Evolutionary conservation across 2,797 vertebrate species (phyloP), one percentile per base, ranked within the genome.

Genomic region (Eulemur albifrons): DNA sequence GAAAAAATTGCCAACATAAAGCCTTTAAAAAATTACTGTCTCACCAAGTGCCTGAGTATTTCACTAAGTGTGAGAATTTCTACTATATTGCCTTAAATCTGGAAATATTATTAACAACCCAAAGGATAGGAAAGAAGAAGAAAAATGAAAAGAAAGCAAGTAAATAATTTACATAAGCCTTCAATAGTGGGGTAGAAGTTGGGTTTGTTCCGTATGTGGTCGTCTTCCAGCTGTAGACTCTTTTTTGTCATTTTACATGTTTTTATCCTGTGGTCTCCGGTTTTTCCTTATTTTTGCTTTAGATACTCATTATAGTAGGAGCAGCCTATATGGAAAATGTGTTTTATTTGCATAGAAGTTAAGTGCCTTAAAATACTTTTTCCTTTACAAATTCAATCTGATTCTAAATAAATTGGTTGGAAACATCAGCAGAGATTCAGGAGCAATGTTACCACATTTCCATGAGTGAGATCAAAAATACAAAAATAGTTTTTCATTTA

Each of bases 401-500:
- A 95, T 81, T 96, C 87, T 94, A 87, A 89, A 93, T 95, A 94
- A 93, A 91, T 95, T 87, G 86, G 23, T 92, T 94, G 80, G 88
- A 95, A 96, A 96, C 83, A 97, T 96, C 93, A 89, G 84, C 63
- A 92, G 54, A 92, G 89, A 95, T 95, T 94, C 67, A 75, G 88
- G 70, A 94, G 72, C 80, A 94, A 11, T 84, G 65, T 89, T 95
- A 63, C 89, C 54, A 95, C 0, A n/a, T 81, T 97, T 94, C 81
- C 95, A 65, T 89, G 80, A 93, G 65, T 89, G 80, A 14, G 52
- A 96, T 98, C n/a, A 96, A 94, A 94, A 96, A 93, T 92, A 69
- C 35, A 93, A 93, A 96, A 96, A 88, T 96, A 92, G 96, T 93
- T 96, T 97, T 97, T 95, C 86, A 94, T 73, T 85, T 97, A 92